Evolutionary conservation across 2,888 invertebrate genomes (phyloP).

Genomic region (Cylloceria caligata): DNA sequence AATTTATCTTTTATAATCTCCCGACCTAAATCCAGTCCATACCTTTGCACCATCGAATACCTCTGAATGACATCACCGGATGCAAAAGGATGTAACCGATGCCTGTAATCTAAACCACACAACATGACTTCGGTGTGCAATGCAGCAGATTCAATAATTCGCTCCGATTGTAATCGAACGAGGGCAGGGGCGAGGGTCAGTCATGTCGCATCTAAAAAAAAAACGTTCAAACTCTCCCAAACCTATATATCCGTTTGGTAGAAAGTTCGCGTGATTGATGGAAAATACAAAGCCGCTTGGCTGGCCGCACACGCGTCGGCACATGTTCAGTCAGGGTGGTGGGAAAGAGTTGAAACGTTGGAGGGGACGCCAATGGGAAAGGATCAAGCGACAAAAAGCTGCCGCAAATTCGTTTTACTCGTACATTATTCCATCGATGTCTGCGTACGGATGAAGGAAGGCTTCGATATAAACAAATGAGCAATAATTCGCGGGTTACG

Average conservation of each 20-base stretch:
- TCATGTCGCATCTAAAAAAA: slow-evolving; percentile 74
- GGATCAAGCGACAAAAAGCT: slow-evolving; percentile 77
- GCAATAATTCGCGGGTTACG: slow-evolving; percentile 62
- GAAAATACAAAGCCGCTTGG: slow-evolving; percentile 80
- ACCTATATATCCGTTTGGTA: slow-evolving; percentile 78
- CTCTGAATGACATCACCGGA: no score
- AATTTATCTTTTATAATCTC: neutral
- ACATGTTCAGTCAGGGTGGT: slow-evolving; percentile 49
- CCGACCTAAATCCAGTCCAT: neutral
- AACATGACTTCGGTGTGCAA: slow-evolving; percentile 32
- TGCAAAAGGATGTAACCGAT: slow-evolving; percentile 10
- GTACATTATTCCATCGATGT: slow-evolving; percentile 49
- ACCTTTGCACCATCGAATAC: neutral
- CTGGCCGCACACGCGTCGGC: slow-evolving; percentile 68
- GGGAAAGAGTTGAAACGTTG: neutral
- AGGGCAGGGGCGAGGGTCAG: slow-evolving; percentile 49
- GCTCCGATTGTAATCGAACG: slow-evolving; percentile 80
- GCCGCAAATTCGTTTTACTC: slow-evolving; percentile 59
- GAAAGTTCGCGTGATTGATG: slow-evolving; percentile 83
- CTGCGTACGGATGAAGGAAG: neutral
- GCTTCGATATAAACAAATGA: slow-evolving; percentile 64
- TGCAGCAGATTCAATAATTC: slow-evolving; percentile 81
- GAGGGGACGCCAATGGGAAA: neutral
- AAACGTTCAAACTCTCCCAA: slow-evolving; percentile 70
- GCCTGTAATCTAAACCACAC: slow-evolving; percentile 35